Conservation (phyloP, 2,797 vertebrate genomes). For the Hydrophis major region DNA sequence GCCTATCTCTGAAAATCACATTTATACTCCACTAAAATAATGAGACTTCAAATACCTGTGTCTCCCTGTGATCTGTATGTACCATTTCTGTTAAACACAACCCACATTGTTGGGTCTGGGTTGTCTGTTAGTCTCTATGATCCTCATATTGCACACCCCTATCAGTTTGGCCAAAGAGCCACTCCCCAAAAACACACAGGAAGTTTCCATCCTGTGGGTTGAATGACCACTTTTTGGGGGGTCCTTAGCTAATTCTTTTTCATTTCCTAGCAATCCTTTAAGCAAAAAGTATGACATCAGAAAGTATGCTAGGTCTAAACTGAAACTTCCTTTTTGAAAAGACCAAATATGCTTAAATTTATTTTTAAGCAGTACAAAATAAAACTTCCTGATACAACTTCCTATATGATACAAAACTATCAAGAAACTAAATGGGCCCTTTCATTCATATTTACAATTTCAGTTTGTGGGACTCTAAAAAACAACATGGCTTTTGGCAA, state of each 20-base stretch:
- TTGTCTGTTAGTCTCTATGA: neutral
- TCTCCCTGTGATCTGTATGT: neutral
- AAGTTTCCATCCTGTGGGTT: neutral
- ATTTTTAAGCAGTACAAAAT: neutral
- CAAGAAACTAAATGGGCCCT: conserved; percentile 37
- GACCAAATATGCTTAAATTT: conserved; percentile 7
- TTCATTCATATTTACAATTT: conserved; percentile 25
- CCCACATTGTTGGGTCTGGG: too few relatives aligned
- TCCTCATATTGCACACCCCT: neutral
- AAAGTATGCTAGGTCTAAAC: conserved; percentile 42
- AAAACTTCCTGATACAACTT: neutral
- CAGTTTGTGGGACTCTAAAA: conserved; percentile 5
- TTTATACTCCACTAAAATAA: neutral
- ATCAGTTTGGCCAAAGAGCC: neutral
- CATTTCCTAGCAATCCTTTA: conserved; percentile 47
- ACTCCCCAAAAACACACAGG: neutral
- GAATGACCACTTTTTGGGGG: neutral
- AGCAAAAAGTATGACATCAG: conserved; percentile 52
- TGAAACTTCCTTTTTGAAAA: conserved; percentile 40
- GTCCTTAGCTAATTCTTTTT: neutral
- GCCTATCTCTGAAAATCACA: neutral
- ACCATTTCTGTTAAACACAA: neutral
- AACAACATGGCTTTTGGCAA: conserved; percentile 8
- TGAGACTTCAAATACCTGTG: neutral
- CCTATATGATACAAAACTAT: conserved; percentile 69